A percentile compares a stretch with the other conserved stretches of the same genome.
These are phyloP conservation scores for Busseola fusca DNA, from an alignment of 2,888 invertebrate species.

Conservation along the genomic window DNA sequence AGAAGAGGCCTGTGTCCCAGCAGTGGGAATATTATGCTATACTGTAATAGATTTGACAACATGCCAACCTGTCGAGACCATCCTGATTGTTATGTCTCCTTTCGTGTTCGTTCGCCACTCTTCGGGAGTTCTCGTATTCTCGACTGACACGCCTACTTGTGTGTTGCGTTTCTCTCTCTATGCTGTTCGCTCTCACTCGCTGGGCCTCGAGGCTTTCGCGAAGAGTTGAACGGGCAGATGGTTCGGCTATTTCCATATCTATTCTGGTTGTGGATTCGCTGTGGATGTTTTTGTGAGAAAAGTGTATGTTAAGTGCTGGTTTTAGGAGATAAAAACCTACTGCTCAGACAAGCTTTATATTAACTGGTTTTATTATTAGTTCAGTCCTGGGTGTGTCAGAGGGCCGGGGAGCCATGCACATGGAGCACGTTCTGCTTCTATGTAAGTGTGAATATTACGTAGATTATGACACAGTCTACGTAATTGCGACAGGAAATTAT, in stretches of 20 bases:
- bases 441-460: no score
- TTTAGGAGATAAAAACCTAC: not conserved
- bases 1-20: not conserved
- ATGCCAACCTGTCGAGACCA: conserved; percentile 30
- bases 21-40: no score
- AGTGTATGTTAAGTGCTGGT: not conserved
- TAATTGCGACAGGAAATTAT: no score
- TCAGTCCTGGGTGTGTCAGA: not conserved
- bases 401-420: no score
- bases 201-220: conserved; percentile 31
- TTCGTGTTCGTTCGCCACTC: conserved; percentile 30
- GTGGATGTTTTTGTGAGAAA: conserved; percentile 12
- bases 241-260: conserved; percentile 28
- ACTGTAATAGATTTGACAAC: conserved; percentile 8
- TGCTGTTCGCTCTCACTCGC: conserved; percentile 29
- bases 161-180: conserved; percentile 22
- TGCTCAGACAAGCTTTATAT: not conserved
- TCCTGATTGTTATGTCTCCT: conserved; percentile 20
- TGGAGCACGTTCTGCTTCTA: no score
- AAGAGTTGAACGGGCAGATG: conserved; percentile 3
- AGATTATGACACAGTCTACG: no score
- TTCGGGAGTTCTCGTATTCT: conserved; percentile 31
- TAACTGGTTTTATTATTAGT: not conserved
- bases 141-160: conserved; percentile 21
- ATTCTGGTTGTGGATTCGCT: conserved; percentile 47